These are phyloP conservation scores for Istiophorus platypterus DNA, from an alignment of 2,113 vertebrate genomes.

Conservation along the genomic window DNA sequence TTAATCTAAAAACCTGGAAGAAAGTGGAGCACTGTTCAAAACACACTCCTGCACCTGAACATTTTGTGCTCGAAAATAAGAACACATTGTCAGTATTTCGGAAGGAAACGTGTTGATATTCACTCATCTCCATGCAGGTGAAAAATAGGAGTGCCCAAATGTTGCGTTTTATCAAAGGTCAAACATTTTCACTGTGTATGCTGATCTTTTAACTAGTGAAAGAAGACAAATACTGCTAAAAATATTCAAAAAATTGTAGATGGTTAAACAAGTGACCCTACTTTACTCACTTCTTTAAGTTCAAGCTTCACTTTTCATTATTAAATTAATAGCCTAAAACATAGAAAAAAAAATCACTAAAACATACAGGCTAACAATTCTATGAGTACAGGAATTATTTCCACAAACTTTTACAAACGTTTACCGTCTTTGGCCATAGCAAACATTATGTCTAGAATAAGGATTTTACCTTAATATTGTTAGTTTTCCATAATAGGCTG, in stretches of 20 bases:
- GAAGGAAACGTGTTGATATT: constrained; percentile 58
- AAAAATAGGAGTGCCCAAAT: constrained; percentile 11
- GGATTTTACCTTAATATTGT: constrained; percentile 71
- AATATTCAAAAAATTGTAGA: not conserved
- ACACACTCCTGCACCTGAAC: constrained; percentile 35
- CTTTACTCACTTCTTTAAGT: not conserved
- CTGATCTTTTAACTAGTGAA: not conserved
- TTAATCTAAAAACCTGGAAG: constrained; percentile 59
- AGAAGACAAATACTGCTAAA: not conserved
- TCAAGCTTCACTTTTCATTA: not conserved
- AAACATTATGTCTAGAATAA: constrained; percentile 7
- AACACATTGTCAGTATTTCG: constrained; percentile 46
- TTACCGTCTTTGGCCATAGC: not conserved
- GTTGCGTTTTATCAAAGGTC: constrained; percentile 13
- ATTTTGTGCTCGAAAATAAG: constrained; percentile 52
- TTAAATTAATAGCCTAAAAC: not conserved
- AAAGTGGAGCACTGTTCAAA: constrained; percentile 53
- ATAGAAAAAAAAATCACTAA: not conserved
- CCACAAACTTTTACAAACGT: not conserved
- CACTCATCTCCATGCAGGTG: constrained; percentile 45
- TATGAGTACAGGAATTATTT: not conserved
- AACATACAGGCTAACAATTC: not conserved
- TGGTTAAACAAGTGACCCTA: not conserved
- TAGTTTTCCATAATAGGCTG: constrained; percentile 39
- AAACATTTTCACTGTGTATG: not conserved